Conservation (phyloP, 2,797 vertebrate species). For the Thaleichthys pacificus region DNA sequence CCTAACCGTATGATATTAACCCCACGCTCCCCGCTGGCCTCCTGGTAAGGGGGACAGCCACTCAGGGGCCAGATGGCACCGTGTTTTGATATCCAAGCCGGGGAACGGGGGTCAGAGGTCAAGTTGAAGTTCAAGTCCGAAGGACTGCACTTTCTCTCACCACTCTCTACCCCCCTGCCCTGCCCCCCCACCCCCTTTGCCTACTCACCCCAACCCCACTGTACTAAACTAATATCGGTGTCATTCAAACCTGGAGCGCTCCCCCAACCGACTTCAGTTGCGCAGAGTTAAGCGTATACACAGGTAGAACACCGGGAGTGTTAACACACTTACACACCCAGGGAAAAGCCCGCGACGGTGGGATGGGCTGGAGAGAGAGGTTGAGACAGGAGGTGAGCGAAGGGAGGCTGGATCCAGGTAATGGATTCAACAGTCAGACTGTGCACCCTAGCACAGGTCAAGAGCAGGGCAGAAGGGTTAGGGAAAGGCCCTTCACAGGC, state of each 20-base stretch:
- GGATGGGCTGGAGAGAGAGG: constrained; percentile 36
- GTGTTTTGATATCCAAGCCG: constrained; percentile 80
- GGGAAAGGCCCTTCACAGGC: constrained; percentile 34
- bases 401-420: constrained; percentile 36
- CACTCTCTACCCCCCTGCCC: not conserved
- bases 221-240: constrained; percentile 64
- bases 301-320: constrained; percentile 34
- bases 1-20: constrained; percentile 83
- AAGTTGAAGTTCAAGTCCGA: constrained; percentile 85
- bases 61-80: constrained; percentile 76
- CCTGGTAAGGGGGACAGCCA: constrained; percentile 65
- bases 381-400: constrained; percentile 9
- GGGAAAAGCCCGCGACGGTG: constrained; percentile 34
- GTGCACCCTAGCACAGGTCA: constrained; percentile 38
- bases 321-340: constrained; percentile 64
- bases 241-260: constrained; percentile 66
- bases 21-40: constrained; percentile 71
- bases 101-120: constrained; percentile 68
- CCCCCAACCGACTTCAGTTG: constrained; percentile 36
- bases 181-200: constrained; percentile 21
- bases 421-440: constrained; percentile 54
- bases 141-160: constrained; percentile 59
- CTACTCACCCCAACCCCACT: constrained; percentile 24
- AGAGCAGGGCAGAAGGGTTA: constrained; percentile 30
- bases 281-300: constrained; percentile 27